Evolutionary conservation across 2,113 vertebrate species (phyloP).

Genomic region (Uria lomvia): DNA sequence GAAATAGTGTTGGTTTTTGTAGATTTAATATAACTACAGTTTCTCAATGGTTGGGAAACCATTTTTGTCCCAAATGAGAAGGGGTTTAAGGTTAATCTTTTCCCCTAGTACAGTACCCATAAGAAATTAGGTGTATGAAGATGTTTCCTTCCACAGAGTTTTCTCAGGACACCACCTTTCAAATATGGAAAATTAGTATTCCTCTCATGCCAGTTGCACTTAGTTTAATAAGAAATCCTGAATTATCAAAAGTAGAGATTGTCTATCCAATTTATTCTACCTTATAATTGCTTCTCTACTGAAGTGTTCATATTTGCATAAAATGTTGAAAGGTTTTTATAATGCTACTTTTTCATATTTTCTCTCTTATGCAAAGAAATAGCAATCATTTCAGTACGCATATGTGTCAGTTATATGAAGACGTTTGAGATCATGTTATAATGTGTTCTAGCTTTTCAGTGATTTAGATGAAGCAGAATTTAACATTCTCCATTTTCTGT

Average conservation of each 20-base stretch:
- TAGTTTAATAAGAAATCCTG: neutral
- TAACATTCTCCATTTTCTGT: neutral
- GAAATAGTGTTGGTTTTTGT: rapidly evolving
- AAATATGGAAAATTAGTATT: neutral
- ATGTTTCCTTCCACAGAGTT: neutral
- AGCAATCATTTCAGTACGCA: neutral
- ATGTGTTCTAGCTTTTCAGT: neutral
- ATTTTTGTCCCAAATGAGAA: neutral
- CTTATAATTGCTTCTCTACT: neutral
- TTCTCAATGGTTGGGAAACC: neutral
- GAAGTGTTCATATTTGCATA: neutral
- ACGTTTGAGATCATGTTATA: neutral
- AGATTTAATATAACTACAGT: neutral
- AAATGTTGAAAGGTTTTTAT: neutral
- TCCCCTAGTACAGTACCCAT: neutral
- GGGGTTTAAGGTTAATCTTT: neutral
- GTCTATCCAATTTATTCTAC: neutral
- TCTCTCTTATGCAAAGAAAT: neutral
- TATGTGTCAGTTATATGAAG: neutral
- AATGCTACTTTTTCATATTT: neutral
- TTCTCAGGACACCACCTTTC: neutral
- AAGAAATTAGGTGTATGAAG: neutral
- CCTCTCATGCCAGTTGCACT: neutral
- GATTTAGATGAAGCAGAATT: neutral
- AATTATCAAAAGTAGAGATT: neutral